Conservation (phyloP, 2,113 vertebrate genomes). For the Chinchilla lanigera region DNA sequence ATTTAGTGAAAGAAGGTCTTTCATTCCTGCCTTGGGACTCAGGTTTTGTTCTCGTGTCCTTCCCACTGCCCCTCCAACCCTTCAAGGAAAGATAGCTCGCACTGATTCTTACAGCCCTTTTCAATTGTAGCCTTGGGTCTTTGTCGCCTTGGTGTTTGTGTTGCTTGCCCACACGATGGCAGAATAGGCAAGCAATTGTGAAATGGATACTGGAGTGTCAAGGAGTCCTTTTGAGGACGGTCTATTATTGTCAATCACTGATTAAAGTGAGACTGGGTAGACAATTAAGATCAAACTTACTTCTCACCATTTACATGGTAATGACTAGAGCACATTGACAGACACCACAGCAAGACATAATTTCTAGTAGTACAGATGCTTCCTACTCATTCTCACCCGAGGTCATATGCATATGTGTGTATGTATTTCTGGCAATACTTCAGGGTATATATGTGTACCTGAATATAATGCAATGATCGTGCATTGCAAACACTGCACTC, state of each 20-base stretch:
- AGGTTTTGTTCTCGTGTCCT: neutral
- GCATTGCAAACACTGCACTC: neutral
- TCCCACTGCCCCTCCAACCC: neutral
- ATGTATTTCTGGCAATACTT: neutral
- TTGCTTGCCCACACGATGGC: slow-evolving; percentile 47
- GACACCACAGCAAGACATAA: neutral
- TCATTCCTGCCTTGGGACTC: neutral
- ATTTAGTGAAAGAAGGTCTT: neutral
- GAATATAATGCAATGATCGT: too few species aligned
- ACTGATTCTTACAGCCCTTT: neutral
- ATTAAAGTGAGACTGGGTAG: neutral
- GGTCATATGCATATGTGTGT: neutral
- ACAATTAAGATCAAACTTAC: neutral
- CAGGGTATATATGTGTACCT: neutral
- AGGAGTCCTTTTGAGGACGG: neutral
- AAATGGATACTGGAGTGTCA: neutral
- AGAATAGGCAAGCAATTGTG: slow-evolving; percentile 49
- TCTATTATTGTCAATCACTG: neutral
- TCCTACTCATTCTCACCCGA: neutral
- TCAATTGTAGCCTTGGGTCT: neutral
- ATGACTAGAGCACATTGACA: neutral
- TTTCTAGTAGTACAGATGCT: neutral
- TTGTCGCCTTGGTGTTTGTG: neutral
- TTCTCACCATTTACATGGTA: neutral
- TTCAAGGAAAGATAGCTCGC: neutral